Percentiles rank a stretch among this genome's conserved stretches.
phyloP scores from a whole-genome alignment of 2,113 vertebrate genomes.

The Thomomys bottae region DNA sequence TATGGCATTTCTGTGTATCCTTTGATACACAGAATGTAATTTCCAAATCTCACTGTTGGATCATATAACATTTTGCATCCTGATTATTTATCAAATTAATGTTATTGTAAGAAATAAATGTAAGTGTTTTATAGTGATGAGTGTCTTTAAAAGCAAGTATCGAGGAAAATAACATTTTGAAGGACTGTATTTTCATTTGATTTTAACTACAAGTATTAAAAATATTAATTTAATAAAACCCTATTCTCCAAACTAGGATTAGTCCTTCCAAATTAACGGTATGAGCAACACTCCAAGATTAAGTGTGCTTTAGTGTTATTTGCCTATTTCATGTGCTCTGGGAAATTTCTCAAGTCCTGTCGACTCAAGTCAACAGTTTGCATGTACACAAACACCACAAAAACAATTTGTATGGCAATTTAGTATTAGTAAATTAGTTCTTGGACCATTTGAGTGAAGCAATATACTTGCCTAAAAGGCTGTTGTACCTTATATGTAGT shows the following conservation, averaged over 20 bases:
- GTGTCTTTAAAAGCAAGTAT: background rate
- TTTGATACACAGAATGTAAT: background rate
- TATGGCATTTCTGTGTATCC: background rate
- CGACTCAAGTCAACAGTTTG: fast-evolving
- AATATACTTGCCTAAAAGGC: background rate
- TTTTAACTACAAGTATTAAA: background rate
- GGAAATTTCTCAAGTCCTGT: background rate
- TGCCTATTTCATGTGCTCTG: background rate
- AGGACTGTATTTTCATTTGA: background rate
- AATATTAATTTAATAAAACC: background rate
- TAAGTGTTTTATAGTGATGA: background rate
- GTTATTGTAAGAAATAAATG: background rate
- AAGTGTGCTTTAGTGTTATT: background rate
- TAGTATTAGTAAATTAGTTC: background rate
- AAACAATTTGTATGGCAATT: background rate
- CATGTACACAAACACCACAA: background rate
- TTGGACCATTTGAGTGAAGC: background rate
- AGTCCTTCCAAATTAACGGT: background rate
- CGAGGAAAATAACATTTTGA: background rate
- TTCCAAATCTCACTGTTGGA: background rate
- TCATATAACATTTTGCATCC: background rate
- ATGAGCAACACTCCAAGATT: background rate
- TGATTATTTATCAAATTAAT: background rate
- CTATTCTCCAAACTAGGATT: background rate
- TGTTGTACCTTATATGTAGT: background rate